Evolutionary conservation across 2,797 vertebrate genomes (phyloP).

Genomic region (Avahi laniger): DNA sequence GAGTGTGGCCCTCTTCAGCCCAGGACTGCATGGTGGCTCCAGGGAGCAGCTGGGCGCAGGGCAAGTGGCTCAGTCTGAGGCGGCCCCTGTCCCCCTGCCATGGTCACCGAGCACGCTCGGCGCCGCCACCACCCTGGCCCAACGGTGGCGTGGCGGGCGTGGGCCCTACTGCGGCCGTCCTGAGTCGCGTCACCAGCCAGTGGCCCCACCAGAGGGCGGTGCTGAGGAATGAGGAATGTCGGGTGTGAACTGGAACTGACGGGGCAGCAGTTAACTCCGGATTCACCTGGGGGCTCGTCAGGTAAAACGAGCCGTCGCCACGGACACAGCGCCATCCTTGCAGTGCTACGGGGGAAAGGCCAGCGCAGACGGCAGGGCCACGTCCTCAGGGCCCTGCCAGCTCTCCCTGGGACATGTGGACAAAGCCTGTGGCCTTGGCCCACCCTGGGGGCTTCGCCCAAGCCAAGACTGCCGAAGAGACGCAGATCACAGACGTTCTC

Average conservation of each 20-base stretch:
- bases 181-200: background rate
- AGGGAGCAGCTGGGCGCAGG: background rate
- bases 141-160: fast-evolving
- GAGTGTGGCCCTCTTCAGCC: background rate
- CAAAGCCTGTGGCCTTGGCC: too few relatives aligned
- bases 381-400: fast-evolving
- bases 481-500: too few relatives aligned
- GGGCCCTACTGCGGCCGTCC: background rate
- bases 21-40: too few relatives aligned
- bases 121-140: too few relatives aligned
- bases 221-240: background rate
- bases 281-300: background rate
- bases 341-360: too few relatives aligned
- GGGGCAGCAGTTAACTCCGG: background rate
- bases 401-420: background rate
- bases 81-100: too few relatives aligned
- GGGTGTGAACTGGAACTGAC: too few relatives aligned
- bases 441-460: background rate
- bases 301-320: background rate
- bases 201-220: too few relatives aligned
- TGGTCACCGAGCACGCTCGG: background rate
- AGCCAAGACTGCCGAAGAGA: background rate
- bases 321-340: background rate
- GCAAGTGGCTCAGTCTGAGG: background rate
- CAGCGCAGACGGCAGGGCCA: too few relatives aligned